A percentile compares a stretch with the other conserved stretches of the same genome.
phyloP scores from a whole-genome alignment of 2,888 invertebrate species.

The Machimus rusticus region DNA sequence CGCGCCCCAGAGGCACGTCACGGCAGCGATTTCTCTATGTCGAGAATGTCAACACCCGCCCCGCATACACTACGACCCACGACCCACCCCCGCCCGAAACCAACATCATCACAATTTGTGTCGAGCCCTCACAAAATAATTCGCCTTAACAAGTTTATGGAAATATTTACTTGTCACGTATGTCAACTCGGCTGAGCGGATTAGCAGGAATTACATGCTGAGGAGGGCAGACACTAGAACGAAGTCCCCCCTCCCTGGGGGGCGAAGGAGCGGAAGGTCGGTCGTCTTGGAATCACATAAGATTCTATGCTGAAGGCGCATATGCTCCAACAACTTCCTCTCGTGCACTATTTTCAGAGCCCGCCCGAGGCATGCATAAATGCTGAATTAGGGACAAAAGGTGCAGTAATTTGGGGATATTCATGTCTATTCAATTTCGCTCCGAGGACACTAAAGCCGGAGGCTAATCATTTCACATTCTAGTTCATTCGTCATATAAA shows the following conservation, averaged over 20 bases:
- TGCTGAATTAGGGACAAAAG: background rate
- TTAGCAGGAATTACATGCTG: constrained; percentile 49
- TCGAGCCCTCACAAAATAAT: constrained; percentile 24
- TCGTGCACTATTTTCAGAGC: background rate
- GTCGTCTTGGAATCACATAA: background rate
- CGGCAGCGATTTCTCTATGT: background rate
- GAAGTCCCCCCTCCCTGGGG: background rate
- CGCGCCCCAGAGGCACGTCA: background rate
- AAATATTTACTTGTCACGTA: constrained; percentile 51
- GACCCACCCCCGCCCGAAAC: background rate
- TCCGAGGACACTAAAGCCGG: background rate
- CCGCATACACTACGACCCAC: background rate
- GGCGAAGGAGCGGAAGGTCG: background rate
- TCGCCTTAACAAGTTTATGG: constrained; percentile 47
- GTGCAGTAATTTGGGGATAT: background rate
- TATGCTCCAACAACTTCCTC: background rate
- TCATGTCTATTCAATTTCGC: background rate
- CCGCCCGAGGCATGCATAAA: background rate
- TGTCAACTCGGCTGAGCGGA: constrained; percentile 51
- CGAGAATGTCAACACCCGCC: background rate
- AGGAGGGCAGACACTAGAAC: background rate
- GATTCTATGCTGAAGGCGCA: background rate
- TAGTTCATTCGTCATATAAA: background rate
- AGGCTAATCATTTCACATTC: background rate
- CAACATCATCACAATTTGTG: background rate